phyloP scores from a whole-genome alignment of 2,888 invertebrate species.

The Eustalomyia histrio region DNA sequence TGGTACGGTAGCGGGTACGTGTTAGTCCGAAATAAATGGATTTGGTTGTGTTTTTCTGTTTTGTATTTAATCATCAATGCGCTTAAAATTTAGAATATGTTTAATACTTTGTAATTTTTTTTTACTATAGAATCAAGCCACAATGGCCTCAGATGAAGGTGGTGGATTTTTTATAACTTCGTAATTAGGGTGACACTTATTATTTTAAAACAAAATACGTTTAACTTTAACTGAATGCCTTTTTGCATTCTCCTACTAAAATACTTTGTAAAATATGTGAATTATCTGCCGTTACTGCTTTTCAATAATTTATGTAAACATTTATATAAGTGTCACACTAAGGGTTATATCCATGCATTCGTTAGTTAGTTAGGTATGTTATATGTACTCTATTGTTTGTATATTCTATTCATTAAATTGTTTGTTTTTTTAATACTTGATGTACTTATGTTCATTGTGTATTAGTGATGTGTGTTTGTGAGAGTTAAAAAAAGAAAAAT shows the following conservation, averaged over 20 bases:
- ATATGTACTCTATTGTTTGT: slow-evolving; percentile 33
- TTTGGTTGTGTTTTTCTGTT: slow-evolving; percentile 42
- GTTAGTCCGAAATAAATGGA: slow-evolving; percentile 66
- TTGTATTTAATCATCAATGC: slow-evolving; percentile 49
- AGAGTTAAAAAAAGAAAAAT: neutral
- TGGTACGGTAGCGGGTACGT: slow-evolving; percentile 40
- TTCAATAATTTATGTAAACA: too few relatives aligned
- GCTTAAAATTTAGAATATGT: slow-evolving; percentile 55
- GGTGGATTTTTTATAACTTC: neutral
- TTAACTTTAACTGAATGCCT: too few relatives aligned
- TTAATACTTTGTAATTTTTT: slow-evolving; percentile 11
- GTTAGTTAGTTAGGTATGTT: neutral
- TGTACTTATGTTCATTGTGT: slow-evolving; percentile 31
- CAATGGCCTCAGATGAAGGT: slow-evolving; percentile 1
- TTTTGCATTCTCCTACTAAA: too few relatives aligned
- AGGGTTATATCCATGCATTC: neutral
- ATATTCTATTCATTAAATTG: slow-evolving; percentile 53
- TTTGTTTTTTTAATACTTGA: slow-evolving; percentile 42
- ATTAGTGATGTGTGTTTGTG: slow-evolving; percentile 13
- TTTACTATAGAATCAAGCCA: neutral
- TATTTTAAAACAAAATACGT: neutral
- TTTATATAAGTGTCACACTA: neutral
- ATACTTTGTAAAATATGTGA: neutral
- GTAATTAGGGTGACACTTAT: slow-evolving; percentile 5
- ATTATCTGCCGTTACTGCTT: neutral